These are phyloP conservation scores for Equus przewalskii DNA, from an alignment of 2,113 vertebrate species.

Conservation along the genomic window DNA sequence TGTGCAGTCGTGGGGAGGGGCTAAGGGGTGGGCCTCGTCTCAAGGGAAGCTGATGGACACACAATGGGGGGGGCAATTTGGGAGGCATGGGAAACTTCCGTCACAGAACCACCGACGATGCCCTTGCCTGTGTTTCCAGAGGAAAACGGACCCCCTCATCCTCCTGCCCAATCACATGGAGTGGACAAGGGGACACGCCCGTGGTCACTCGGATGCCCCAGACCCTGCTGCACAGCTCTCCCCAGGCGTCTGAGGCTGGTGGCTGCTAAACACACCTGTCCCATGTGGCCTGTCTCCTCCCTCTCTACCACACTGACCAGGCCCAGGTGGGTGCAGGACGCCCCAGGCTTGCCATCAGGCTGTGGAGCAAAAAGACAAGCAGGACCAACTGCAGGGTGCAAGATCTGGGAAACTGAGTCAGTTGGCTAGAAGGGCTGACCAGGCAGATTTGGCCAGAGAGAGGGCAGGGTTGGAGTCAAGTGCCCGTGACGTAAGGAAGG, in stretches of 20 bases:
- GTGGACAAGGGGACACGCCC: too few species aligned
- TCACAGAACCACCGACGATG: neutral
- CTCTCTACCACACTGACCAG: neutral
- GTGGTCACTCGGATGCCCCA: neutral
- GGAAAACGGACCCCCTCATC: neutral
- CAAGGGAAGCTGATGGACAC: neutral
- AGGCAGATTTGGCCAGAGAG: neutral
- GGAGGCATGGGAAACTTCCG: neutral
- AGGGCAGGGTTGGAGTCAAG: too few species aligned
- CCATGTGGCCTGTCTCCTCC: neutral
- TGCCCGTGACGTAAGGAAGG: neutral
- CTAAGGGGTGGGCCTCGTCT: neutral
- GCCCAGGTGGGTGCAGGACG: fast-evolving
- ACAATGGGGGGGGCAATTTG: fast-evolving
- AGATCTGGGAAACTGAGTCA: neutral
- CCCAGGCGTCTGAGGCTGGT: neutral
- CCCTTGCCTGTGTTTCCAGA: neutral
- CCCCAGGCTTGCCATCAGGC: neutral
- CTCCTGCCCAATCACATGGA: fast-evolving
- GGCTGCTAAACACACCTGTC: too few species aligned
- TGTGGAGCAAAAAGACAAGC: neutral
- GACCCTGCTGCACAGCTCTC: neutral
- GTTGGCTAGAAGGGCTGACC: neutral
- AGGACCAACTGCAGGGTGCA: neutral
- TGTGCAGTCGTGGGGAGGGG: neutral